These are phyloP conservation scores for Eubucco bourcierii DNA, from an alignment of 2,113 vertebrate genomes.

Conservation along the genomic window DNA sequence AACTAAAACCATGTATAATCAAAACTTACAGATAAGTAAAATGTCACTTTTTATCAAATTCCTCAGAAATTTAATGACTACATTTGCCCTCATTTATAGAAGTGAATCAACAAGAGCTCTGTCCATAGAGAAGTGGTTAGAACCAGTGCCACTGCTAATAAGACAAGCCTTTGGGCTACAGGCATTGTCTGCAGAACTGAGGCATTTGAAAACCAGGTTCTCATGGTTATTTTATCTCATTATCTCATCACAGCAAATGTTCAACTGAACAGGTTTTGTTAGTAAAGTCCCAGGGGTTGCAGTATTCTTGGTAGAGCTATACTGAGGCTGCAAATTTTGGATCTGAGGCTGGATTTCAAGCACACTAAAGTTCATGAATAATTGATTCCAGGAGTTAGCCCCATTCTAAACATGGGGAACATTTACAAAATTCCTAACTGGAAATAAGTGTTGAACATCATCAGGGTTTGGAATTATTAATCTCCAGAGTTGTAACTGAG, in stretches of 20 bases:
- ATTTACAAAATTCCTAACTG: constrained; percentile 28
- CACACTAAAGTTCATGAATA: not conserved
- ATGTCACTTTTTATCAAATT: not conserved
- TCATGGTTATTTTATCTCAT: not conserved
- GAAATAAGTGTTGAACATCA: constrained; percentile 33
- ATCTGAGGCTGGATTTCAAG: not conserved
- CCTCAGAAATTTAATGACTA: not conserved
- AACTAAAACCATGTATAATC: not conserved
- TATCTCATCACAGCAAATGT: not conserved
- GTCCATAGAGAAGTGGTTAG: not conserved
- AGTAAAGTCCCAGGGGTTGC: not conserved
- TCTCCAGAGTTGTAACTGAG: not conserved
- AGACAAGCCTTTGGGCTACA: not conserved
- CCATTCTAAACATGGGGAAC: not conserved
- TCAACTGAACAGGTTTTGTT: constrained; percentile 41
- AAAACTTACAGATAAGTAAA: not conserved
- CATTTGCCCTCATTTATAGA: not conserved
- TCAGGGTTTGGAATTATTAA: not conserved
- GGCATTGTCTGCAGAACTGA: not conserved
- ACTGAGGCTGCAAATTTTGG: constrained; percentile 1
- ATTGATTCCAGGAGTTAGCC: constrained; percentile 5
- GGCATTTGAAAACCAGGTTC: not conserved
- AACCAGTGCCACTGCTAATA: not conserved
- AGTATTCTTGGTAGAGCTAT: not conserved
- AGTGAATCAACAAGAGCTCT: not conserved